Evolutionary conservation across 2,888 invertebrate genomes (phyloP).

Genomic region (Tupiocoris notatus): DNA sequence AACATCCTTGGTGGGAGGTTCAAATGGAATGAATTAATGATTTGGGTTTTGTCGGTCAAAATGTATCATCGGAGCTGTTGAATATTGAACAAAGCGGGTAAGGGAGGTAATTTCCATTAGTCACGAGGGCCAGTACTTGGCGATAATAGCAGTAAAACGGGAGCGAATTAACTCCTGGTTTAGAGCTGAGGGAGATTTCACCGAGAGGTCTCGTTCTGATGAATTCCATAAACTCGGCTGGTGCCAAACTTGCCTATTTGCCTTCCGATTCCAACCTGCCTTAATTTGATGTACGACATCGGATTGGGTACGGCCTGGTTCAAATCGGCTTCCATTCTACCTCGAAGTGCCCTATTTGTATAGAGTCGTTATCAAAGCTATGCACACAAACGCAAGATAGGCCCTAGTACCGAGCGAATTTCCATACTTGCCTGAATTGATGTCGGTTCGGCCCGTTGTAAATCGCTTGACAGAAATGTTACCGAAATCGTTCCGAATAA

Average conservation of each 20-base stretch:
- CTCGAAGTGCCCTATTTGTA: background rate
- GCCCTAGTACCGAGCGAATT: too few relatives aligned
- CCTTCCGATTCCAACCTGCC: background rate
- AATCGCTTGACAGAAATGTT: too few relatives aligned
- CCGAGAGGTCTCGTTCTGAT: background rate
- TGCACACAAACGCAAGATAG: too few relatives aligned
- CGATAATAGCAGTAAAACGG: slow-evolving; percentile 1
- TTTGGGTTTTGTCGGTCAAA: background rate
- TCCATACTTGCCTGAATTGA: too few relatives aligned
- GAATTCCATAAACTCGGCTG: background rate
- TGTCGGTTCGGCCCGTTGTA: too few relatives aligned
- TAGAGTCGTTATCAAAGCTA: too few relatives aligned
- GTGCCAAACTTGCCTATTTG: too few relatives aligned
- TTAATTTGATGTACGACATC: background rate
- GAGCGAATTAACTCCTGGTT: slow-evolving; percentile 2
- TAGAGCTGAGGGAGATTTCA: background rate
- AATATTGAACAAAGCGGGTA: background rate
- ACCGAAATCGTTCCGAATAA: too few relatives aligned
- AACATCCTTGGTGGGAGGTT: background rate
- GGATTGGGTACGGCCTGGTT: background rate
- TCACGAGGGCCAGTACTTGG: background rate
- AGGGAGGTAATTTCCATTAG: slow-evolving; percentile 7
- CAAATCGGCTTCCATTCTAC: background rate
- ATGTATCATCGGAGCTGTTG: slow-evolving; percentile 5
- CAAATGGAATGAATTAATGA: background rate